Conservation (phyloP, 2,888 invertebrate genomes). For the Aleiodes testaceus region DNA sequence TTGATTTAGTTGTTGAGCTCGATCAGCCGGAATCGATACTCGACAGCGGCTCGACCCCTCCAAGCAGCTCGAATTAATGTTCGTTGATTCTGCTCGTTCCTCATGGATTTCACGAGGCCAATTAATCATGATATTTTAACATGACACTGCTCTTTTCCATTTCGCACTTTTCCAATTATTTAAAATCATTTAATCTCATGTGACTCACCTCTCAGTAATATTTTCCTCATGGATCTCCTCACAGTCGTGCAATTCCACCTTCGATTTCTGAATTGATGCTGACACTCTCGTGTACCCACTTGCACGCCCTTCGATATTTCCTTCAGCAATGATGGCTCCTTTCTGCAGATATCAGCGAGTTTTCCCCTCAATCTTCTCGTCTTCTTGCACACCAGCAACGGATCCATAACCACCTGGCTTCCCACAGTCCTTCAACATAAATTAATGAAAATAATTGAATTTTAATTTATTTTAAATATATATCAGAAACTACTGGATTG, state of each 20-base stretch:
- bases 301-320: constrained; percentile 90
- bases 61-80: constrained; percentile 42
- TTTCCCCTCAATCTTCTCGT: constrained; percentile 84
- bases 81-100: constrained; percentile 30
- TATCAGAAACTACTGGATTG: too few species aligned
- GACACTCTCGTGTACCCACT: constrained; percentile 89
- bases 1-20: constrained; percentile 66
- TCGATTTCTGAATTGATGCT: constrained; percentile 88
- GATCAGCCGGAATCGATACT: constrained; percentile 65
- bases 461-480: too few species aligned
- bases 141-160: neutral
- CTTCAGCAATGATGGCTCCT: constrained; percentile 86
- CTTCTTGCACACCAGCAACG: constrained; percentile 91
- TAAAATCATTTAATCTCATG: too few species aligned
- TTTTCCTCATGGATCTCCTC: constrained; percentile 86
- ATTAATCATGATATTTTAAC: neutral
- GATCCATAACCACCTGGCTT: constrained; percentile 92
- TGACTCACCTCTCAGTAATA: constrained; percentile 86
- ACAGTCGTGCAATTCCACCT: constrained; percentile 93
- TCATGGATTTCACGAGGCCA: constrained; percentile 21
- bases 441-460: constrained; percentile 34
- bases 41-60: constrained; percentile 40
- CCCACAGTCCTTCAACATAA: constrained; percentile 80
- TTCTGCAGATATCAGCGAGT: constrained; percentile 87
- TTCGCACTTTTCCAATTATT: too few species aligned